Conservation (phyloP, 2,113 vertebrate species). For the Talpa occidentalis region DNA sequence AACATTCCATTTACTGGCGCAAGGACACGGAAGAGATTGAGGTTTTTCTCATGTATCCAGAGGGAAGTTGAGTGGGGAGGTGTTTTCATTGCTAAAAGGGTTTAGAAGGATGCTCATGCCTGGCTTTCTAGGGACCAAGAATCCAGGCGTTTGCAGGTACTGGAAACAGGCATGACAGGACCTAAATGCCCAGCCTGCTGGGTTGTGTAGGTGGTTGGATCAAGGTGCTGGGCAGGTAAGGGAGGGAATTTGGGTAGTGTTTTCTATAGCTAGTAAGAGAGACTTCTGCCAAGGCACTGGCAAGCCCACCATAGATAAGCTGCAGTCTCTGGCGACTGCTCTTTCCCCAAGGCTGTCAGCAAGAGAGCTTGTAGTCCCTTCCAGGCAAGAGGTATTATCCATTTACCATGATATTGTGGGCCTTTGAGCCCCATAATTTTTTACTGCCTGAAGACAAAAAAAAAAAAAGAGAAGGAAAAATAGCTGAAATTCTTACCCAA, state of each 20-base stretch:
- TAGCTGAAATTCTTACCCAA: not conserved
- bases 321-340: not conserved
- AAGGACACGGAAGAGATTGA: not conserved
- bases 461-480: not conserved
- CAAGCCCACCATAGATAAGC: not conserved
- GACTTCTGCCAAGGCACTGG: not conserved
- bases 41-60: conserved; percentile 12
- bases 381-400: not conserved
- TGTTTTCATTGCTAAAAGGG: not conserved
- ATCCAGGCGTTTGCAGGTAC: not conserved
- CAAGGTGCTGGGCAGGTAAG: not conserved
- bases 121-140: not conserved
- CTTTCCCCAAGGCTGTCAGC: not conserved
- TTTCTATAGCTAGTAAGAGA: not conserved
- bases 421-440: not conserved
- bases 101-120: not conserved
- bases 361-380: not conserved
- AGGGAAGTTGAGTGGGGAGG: not conserved
- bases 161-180: not conserved
- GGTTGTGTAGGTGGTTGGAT: not conserved
- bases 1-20: conserved; percentile 26
- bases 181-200: not conserved
- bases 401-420: not conserved
- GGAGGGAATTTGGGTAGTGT: not conserved
- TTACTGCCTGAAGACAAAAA: not conserved